phyloP scores from a whole-genome alignment of 2,888 invertebrate genomes.

The Cephus nigrinus region DNA sequence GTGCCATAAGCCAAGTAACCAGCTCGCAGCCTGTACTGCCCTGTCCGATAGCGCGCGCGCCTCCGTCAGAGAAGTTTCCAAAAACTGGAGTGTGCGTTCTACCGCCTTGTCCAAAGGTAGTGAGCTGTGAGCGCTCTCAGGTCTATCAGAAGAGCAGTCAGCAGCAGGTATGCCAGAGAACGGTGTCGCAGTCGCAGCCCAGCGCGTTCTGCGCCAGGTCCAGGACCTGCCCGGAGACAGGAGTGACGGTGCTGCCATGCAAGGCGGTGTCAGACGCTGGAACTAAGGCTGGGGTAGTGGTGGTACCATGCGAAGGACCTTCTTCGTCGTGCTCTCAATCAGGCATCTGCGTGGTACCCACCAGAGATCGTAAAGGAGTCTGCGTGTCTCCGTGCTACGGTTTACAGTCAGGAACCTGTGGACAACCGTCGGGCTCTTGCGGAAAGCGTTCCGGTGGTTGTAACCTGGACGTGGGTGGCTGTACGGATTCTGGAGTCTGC shows the following conservation, averaged over 20 bases:
- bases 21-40: constrained; percentile 39
- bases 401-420: constrained; percentile 26
- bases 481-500: constrained; percentile 49
- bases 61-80: constrained; percentile 45
- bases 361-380: constrained; percentile 53
- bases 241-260: constrained; percentile 56
- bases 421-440: constrained; percentile 37
- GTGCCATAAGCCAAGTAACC: constrained; percentile 48
- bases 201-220: constrained; percentile 25
- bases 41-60: constrained; percentile 42
- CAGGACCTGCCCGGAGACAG: constrained; percentile 45
- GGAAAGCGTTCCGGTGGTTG: constrained; percentile 48
- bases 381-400: constrained; percentile 57
- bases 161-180: constrained; percentile 17
- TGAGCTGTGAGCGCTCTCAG: constrained; percentile 3
- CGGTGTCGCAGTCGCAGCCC: constrained; percentile 20
- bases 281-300: constrained; percentile 52
- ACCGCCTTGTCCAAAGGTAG: constrained; percentile 65
- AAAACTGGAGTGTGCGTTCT: constrained; percentile 52
- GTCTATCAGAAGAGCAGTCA: constrained; percentile 20
- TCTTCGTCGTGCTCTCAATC: constrained; percentile 39
- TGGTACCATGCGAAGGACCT: constrained; percentile 55
- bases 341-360: constrained; percentile 56
- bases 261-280: constrained; percentile 52
- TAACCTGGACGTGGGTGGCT: constrained; percentile 42